Conservation (phyloP, 2,113 vertebrate species). For the Siphamia tubifer region DNA sequence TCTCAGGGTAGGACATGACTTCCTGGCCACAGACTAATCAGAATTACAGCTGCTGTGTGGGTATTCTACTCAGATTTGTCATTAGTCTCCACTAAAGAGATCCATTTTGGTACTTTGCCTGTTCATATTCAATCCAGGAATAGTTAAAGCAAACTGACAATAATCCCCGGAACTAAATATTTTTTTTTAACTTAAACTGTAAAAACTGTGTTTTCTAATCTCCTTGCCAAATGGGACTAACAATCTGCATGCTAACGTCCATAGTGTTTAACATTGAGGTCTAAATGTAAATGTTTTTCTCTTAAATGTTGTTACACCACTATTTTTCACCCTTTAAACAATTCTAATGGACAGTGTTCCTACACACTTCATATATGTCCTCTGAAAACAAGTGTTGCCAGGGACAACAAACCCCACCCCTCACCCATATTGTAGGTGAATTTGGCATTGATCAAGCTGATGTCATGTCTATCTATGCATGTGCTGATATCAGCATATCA, state of each 20-base stretch:
- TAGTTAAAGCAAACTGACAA: background rate
- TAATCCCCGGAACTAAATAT: background rate
- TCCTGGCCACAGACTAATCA: slow-evolving; percentile 3
- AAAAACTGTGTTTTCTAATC: too few relatives aligned
- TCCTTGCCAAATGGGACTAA: background rate
- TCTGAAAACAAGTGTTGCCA: too few relatives aligned
- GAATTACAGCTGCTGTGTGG: slow-evolving; percentile 1
- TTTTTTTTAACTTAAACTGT: too few relatives aligned
- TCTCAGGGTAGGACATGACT: slow-evolving; percentile 5
- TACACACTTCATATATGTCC: too few relatives aligned
- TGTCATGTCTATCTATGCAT: too few relatives aligned
- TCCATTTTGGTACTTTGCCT: slow-evolving; percentile 32
- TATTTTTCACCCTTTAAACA: background rate
- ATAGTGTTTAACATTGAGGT: background rate
- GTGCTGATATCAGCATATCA: too few relatives aligned
- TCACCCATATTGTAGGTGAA: too few relatives aligned
- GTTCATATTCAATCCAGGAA: background rate
- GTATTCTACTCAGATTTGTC: slow-evolving; percentile 1
- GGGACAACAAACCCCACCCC: too few relatives aligned
- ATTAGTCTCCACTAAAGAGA: slow-evolving; percentile 13
- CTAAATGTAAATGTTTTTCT: background rate
- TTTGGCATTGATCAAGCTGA: too few relatives aligned
- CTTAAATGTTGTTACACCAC: background rate
- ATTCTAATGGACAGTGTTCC: slow-evolving; percentile 9
- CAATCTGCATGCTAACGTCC: background rate